Conservation (phyloP, 2,113 vertebrate genomes). For the Heterotilapia buettikoferi region DNA sequence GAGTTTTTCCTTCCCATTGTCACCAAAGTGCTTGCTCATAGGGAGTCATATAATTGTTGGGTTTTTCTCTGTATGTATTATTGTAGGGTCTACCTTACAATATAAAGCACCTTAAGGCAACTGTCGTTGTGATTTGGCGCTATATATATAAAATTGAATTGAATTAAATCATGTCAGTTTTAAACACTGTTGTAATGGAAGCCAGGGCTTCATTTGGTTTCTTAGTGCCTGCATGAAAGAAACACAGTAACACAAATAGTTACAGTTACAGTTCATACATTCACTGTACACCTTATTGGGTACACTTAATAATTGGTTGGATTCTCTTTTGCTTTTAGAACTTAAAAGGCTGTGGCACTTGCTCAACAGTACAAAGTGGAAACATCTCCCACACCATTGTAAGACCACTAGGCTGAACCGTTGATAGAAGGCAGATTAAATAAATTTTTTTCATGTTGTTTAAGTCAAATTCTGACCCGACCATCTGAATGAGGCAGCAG, state of each 20-base stretch:
- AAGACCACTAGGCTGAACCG: not conserved
- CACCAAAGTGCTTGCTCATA: fast-evolving
- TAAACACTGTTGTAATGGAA: not conserved
- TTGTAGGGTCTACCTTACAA: too few species aligned
- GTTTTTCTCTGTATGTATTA: too few species aligned
- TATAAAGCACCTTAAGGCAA: too few species aligned
- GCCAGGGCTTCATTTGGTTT: not conserved
- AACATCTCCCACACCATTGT: not conserved
- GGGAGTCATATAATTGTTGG: too few species aligned
- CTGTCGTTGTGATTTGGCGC: too few species aligned
- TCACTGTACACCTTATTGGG: not conserved
- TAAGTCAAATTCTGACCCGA: not conserved
- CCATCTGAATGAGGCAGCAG: not conserved
- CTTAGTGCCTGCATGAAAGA: not conserved
- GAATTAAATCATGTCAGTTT: not conserved
- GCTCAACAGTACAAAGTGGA: not conserved
- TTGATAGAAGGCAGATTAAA: not conserved
- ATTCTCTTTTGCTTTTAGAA: not conserved
- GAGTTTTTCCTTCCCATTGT: too few species aligned
- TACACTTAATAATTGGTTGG: not conserved
- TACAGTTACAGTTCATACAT: not conserved
- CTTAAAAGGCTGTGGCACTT: not conserved
- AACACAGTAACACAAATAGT: not conserved
- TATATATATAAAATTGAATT: too few species aligned
- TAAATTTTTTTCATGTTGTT: not conserved